Conservation (phyloP, 1,140 invertebrate species). For the Scaptomyza montana region DNA sequence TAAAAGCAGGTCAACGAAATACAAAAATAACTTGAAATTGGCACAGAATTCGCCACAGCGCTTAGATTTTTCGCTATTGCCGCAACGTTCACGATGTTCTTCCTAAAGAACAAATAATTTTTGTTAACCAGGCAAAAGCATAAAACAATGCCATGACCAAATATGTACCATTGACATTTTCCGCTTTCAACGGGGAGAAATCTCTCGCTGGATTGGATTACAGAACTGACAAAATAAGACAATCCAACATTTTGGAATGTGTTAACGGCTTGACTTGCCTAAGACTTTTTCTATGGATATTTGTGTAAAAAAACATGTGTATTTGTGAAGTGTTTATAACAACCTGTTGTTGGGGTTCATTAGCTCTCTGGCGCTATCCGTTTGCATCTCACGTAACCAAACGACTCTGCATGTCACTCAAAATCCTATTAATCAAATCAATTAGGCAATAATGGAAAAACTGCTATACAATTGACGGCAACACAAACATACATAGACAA, state of each 20-base stretch:
- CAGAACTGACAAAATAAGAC: conserved; percentile 11
- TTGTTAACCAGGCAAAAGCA: not conserved
- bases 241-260: conserved; percentile 14
- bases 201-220: conserved; percentile 9
- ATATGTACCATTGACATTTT: conserved; percentile 38
- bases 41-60: conserved; percentile 70
- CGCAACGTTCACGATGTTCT: conserved; percentile 50
- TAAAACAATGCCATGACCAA: conserved; percentile 42
- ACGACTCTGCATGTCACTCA: conserved; percentile 72
- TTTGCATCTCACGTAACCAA: conserved; percentile 58
- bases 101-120: conserved; percentile 28
- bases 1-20: conserved; percentile 65
- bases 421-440: conserved; percentile 80
- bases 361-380: conserved; percentile 46
- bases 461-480: conserved; percentile 65
- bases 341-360: conserved; percentile 58
- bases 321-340: conserved; percentile 1
- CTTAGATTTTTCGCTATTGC: conserved; percentile 47
- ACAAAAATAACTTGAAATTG: conserved; percentile 57
- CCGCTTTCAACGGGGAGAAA: conserved; percentile 29
- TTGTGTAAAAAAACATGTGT: no score
- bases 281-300: not conserved
- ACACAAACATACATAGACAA: conserved; percentile 44
- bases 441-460: conserved; percentile 81
- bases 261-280: conserved; percentile 4